These are phyloP conservation scores for Apodemus speciosus DNA, from an alignment of 2,113 vertebrate species.

Conservation along the genomic window DNA sequence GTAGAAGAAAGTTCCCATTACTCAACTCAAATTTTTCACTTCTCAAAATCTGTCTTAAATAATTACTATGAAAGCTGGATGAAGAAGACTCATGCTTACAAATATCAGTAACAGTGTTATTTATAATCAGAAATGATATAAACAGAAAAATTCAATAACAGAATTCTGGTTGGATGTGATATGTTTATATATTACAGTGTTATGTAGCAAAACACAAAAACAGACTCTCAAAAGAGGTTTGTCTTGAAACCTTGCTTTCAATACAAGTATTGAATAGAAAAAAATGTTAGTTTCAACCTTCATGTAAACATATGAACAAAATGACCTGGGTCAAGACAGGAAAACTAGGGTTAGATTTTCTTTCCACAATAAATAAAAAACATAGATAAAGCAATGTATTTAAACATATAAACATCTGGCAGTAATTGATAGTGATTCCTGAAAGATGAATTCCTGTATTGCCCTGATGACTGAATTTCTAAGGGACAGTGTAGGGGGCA, in stretches of 20 bases:
- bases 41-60: conserved; percentile 36
- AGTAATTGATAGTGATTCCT: not conserved
- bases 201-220: not conserved
- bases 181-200: not conserved
- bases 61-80: not conserved
- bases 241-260: not conserved
- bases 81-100: not conserved
- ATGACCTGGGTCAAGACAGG: not conserved
- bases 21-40: not conserved
- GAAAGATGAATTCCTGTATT: not conserved
- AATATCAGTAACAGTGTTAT: conserved; percentile 35
- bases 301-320: not conserved
- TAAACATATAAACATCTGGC: not conserved
- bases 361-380: not conserved
- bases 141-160: not conserved
- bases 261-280: conserved; percentile 23
- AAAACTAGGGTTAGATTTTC: conserved; percentile 18
- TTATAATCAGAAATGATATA: conserved; percentile 54
- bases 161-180: not conserved
- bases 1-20: not conserved
- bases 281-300: conserved; percentile 26
- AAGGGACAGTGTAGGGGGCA: not conserved
- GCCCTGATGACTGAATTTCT: not conserved
- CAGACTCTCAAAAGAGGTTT: not conserved
- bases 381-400: not conserved